Evolutionary conservation across 1,140 invertebrate species (phyloP).

Genomic region (Hycleus phaleratus): DNA sequence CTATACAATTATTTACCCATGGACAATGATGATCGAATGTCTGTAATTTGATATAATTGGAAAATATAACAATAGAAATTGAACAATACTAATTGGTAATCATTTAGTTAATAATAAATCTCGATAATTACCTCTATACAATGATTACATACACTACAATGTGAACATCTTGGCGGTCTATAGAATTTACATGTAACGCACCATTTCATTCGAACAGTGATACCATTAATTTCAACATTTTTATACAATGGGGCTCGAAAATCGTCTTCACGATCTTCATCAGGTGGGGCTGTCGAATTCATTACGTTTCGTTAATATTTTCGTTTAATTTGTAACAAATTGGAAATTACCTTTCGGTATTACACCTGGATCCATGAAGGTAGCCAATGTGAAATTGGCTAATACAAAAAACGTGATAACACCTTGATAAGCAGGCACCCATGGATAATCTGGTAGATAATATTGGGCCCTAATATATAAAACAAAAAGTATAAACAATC

Average conservation of each 20-base stretch:
- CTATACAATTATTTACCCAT: slow-evolving; percentile 99
- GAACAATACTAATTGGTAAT: too few species aligned
- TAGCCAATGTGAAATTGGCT: slow-evolving; percentile 96
- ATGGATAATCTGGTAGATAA: slow-evolving; percentile 71
- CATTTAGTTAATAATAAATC: not conserved
- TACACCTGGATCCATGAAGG: slow-evolving; percentile 98
- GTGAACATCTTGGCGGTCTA: slow-evolving; percentile 93
- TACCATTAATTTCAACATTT: slow-evolving; percentile 96
- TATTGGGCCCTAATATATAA: slow-evolving; percentile 69
- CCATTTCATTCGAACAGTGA: slow-evolving; percentile 99
- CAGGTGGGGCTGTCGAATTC: slow-evolving; percentile 71
- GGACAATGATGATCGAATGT: slow-evolving; percentile 99
- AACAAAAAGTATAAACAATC: slow-evolving; percentile 23
- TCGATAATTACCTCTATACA: slow-evolving; percentile 88
- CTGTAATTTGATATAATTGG: slow-evolving; percentile 53
- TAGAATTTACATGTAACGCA: slow-evolving; percentile 99
- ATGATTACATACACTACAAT: slow-evolving; percentile 98
- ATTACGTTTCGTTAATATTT: not conserved
- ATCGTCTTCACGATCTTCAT: slow-evolving; percentile 95
- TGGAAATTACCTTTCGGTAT: slow-evolving; percentile 88
- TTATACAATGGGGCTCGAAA: slow-evolving; percentile 95
- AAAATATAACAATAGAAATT: too few species aligned
- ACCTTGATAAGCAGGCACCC: slow-evolving; percentile 87
- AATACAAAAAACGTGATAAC: slow-evolving; percentile 94
- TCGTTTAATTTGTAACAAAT: slow-evolving; percentile 5